phyloP scores from a whole-genome alignment of 2,888 invertebrate genomes.

The Pyrrhosoma nymphula region DNA sequence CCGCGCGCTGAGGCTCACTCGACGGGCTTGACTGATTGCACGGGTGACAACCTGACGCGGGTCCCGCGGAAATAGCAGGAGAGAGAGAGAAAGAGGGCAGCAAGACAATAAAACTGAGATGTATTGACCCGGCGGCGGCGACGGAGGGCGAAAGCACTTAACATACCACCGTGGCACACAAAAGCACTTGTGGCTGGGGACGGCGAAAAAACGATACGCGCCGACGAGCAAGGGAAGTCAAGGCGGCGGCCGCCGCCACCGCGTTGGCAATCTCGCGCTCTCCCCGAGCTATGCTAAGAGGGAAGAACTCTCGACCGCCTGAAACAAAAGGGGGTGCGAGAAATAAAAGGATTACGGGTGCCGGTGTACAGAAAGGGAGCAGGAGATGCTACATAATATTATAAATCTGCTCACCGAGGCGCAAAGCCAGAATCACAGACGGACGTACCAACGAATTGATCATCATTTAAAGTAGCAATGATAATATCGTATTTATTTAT shows the following conservation, averaged over 20 bases:
- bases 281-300: background rate
- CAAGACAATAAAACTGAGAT: slow-evolving; percentile 58
- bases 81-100: background rate
- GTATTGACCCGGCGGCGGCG: slow-evolving; percentile 44
- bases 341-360: background rate
- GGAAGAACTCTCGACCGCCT: background rate
- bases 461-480: no score
- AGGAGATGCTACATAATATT: background rate
- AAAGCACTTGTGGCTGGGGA: background rate
- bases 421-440: no score
- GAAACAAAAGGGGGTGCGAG: background rate
- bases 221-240: background rate
- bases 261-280: background rate
- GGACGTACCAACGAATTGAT: no score
- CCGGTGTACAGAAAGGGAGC: background rate
- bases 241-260: background rate
- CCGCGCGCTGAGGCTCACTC: slow-evolving; percentile 14
- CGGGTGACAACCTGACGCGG: slow-evolving; percentile 37
- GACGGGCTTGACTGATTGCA: slow-evolving; percentile 40
- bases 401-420: no score
- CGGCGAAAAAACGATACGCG: background rate
- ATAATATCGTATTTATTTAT: no score
- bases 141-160: slow-evolving; percentile 41
- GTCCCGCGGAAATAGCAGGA: background rate
- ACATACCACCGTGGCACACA: slow-evolving; percentile 39